phyloP scores from a whole-genome alignment of 2,888 invertebrate species.

The Chirona hameri region DNA sequence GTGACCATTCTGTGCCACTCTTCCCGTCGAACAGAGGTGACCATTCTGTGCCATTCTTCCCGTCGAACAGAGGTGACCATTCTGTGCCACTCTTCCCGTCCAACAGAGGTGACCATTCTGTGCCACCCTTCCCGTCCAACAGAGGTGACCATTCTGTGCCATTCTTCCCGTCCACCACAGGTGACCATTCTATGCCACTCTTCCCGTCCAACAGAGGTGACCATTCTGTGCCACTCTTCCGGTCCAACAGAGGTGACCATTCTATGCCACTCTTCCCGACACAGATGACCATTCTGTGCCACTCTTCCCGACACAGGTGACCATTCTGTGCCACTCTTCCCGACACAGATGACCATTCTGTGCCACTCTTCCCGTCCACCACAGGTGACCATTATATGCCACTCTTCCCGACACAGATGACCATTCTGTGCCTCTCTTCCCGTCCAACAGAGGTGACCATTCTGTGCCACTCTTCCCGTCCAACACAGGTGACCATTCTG shows the following conservation, averaged over 20 bases:
- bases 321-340: too few species aligned
- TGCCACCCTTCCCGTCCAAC: too few species aligned
- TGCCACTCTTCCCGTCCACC: conserved; percentile 37
- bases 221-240: conserved; percentile 34
- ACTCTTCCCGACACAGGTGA: conserved; percentile 57
- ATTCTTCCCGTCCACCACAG: conserved; percentile 50
- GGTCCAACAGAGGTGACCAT: conserved; percentile 60
- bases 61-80: too few species aligned
- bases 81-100: conserved; percentile 36
- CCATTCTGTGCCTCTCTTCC: conserved; percentile 34
- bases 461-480: too few species aligned
- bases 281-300: neutral
- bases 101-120: conserved; percentile 65
- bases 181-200: too few species aligned
- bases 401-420: too few species aligned
- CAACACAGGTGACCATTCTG: neutral
- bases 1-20: conserved; percentile 7
- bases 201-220: too few species aligned
- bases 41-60: too few species aligned
- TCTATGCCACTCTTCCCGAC: too few species aligned
- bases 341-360: neutral
- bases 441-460: conserved; percentile 60
- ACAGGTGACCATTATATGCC: too few species aligned
- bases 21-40: conserved; percentile 57
- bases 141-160: neutral